Base-by-base conservation (phyloP, 2,113 vertebrate genomes). In the Pygoscelis adeliae region DNA sequence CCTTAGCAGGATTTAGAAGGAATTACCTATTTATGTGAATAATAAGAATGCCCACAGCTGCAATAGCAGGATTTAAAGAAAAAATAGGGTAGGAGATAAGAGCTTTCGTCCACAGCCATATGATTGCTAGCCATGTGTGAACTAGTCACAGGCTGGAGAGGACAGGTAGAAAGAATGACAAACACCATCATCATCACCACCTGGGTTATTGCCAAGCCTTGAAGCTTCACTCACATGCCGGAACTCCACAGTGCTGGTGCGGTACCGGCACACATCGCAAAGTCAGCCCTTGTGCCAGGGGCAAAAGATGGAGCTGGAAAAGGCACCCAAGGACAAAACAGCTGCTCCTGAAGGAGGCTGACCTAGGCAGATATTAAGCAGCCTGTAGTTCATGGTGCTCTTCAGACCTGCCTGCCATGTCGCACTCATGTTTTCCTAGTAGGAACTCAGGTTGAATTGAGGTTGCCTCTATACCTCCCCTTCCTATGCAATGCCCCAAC, bases 1-100 rank as follows among this genome's bases (percentile, higher is more conserved):
- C 69, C 76, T 87, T 23, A 44, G n/a, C 38, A 87, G 40, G 53
- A 59, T 79, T 95, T 83, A 76, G 90, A 77, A 93, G n/a, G 49
- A 93, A 94, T 93, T 93, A 90, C 73, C 69, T 88, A 95, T 95
- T 94, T 94, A 94, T 94, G 82, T 76, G 90, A 93, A 93, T 63
- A 93, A 50, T n/a, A 85, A 94, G 25, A 94, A 93, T 27, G 10
- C 82, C 47, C 87, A 95, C 26, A 73, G 84, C 55, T 91, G 52
- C 70, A 78, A 81, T 0, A 66, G 23, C 11, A 80, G 79, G 63
- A 49, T 83, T 81, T 25, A 10, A 22, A 26, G 76, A 61, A 83
- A 92, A 38, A 56, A 56, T 4, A 85, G 47, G 23, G 10, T 6
- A 50, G 15, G 42, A 91, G 69, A 36, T 8, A 59, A 89, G 8